phyloP scores from a whole-genome alignment of 2,797 vertebrate species.

The Amblyraja radiata region DNA sequence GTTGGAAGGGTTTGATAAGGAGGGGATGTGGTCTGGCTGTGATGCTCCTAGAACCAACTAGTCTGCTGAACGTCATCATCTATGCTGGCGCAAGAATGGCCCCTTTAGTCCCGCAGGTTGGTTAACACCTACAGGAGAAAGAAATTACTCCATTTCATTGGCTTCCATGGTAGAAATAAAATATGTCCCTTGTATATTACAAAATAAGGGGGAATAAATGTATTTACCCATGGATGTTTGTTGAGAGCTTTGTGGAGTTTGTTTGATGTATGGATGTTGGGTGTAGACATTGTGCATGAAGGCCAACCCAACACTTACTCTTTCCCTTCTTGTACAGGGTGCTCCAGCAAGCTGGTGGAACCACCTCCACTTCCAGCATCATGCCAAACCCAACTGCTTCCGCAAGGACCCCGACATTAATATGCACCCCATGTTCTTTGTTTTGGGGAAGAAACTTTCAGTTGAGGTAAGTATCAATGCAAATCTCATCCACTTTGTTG shows the following conservation, averaged over 20 bases:
- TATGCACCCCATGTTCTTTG: constrained; percentile 68
- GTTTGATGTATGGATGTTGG: background rate
- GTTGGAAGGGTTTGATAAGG: background rate
- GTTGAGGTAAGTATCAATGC: constrained; percentile 57
- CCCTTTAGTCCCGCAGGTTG: background rate
- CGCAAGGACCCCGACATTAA: constrained; percentile 68
- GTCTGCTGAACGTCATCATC: background rate
- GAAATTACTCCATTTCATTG: background rate
- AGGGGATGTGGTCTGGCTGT: background rate
- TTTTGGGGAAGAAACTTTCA: constrained; percentile 64
- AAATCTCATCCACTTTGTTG: background rate
- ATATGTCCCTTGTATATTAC: background rate
- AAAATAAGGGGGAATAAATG: background rate
- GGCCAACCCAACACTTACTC: background rate
- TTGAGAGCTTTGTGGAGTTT: background rate
- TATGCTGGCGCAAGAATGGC: background rate
- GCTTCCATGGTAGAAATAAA: too few relatives aligned
- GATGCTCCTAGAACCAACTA: background rate
- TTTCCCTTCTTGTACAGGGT: constrained; percentile 53
- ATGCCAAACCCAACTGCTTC: constrained; percentile 72
- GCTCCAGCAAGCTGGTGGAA: constrained; percentile 74
- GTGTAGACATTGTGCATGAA: background rate
- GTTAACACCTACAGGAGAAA: background rate
- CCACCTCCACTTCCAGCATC: constrained; percentile 71
- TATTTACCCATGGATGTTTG: background rate